Percentiles rank a stretch among this genome's conserved stretches.
Conservation (phyloP, 2,888 invertebrate genomes). For the Gryllus longicercus region DNA sequence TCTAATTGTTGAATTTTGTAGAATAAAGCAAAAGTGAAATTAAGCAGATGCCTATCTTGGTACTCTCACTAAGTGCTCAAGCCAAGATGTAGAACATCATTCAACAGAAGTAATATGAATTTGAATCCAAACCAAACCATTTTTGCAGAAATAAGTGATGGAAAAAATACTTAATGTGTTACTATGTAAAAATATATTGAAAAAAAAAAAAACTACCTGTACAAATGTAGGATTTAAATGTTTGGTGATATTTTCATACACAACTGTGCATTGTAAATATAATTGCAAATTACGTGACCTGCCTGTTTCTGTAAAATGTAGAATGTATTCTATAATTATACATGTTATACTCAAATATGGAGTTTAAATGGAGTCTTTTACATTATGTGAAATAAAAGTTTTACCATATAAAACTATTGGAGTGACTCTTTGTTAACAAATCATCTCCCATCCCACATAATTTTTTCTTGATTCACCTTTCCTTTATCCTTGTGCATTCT, state of each 20-base stretch:
- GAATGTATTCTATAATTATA: slow-evolving; percentile 38
- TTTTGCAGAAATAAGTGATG: not conserved
- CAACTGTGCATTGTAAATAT: slow-evolving; percentile 38
- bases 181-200: slow-evolving; percentile 22
- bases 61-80: not conserved
- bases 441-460: too few species aligned
- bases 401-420: slow-evolving; percentile 34
- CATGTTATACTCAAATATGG: slow-evolving; percentile 38
- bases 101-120: not conserved
- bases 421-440: too few species aligned
- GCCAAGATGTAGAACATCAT: not conserved
- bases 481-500: too few species aligned
- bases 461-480: too few species aligned
- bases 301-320: slow-evolving; percentile 38
- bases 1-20: not conserved
- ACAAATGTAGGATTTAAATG: slow-evolving; percentile 29
- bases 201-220: slow-evolving; percentile 30
- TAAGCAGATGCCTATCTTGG: not conserved
- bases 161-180: slow-evolving; percentile 26
- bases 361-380: slow-evolving; percentile 39
- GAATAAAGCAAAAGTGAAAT: not conserved
- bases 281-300: slow-evolving; percentile 35
- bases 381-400: slow-evolving; percentile 38
- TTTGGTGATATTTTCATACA: slow-evolving; percentile 39
- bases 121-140: slow-evolving; percentile 17